Evolutionary conservation across 64 coral and sea anemone species (phyloP).

Genomic region (Montipora efflorescens): DNA sequence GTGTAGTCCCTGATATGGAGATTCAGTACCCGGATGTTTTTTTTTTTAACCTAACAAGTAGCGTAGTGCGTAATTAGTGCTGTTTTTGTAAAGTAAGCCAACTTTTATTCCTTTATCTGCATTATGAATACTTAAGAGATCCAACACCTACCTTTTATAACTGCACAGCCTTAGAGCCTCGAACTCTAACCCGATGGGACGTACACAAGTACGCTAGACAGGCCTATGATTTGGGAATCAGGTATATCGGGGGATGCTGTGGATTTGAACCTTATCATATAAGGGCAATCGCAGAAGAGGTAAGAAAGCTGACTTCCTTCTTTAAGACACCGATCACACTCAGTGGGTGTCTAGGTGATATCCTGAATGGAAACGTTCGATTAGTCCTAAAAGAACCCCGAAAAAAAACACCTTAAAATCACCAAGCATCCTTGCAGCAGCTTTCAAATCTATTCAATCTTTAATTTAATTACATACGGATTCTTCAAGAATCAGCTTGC

Average conservation of each 20-base stretch:
- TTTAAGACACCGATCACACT: too few relatives aligned
- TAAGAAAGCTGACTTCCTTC: not conserved
- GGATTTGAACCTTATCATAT: slow-evolving; percentile 78
- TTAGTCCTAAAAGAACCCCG: too few relatives aligned
- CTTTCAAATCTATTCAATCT: not conserved
- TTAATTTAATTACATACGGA: not conserved
- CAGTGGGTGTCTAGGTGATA: too few relatives aligned
- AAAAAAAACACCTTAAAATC: too few relatives aligned
- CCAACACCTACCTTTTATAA: not conserved
- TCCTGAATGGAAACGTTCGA: too few relatives aligned
- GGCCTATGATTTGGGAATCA: slow-evolving; percentile 76
- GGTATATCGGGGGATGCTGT: slow-evolving; percentile 83
- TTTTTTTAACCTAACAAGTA: too few relatives aligned
- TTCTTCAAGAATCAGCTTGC: not conserved
- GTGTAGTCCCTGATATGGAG: too few relatives aligned
- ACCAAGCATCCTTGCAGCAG: not conserved
- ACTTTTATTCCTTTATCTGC: too few relatives aligned
- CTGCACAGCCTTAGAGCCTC: slow-evolving; percentile 67
- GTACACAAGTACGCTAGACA: slow-evolving; percentile 80
- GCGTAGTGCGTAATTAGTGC: too few relatives aligned
- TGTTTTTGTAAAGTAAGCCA: too few relatives aligned
- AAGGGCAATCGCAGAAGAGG: slow-evolving; percentile 71
- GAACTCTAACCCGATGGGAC: slow-evolving; percentile 81
- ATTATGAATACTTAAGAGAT: too few relatives aligned
- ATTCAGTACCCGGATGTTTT: too few relatives aligned